Conservation (phyloP, 2,797 vertebrate species). For the Peromyscus melanophrys region DNA sequence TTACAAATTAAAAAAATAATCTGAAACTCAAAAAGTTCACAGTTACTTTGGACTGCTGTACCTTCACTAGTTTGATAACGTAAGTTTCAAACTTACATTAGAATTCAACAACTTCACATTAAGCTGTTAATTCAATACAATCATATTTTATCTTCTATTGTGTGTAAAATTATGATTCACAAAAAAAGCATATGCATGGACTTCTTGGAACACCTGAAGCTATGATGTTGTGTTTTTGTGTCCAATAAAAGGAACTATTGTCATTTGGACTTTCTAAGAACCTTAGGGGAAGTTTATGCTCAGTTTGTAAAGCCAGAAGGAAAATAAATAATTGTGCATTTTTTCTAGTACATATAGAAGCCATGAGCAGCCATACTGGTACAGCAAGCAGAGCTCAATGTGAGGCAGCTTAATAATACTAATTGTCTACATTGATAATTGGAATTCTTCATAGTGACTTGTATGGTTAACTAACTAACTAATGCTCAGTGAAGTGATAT, state of each 20-base stretch:
- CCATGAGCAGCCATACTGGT: background rate
- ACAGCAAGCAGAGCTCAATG: background rate
- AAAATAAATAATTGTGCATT: conserved; percentile 9
- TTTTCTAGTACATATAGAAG: background rate
- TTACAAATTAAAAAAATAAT: background rate
- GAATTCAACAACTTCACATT: background rate
- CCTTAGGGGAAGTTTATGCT: background rate
- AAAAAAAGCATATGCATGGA: conserved; percentile 1
- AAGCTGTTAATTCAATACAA: conserved; percentile 1
- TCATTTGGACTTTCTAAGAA: conserved; percentile 67
- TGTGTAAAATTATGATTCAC: background rate
- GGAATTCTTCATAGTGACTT: conserved; percentile 29
- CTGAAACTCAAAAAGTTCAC: background rate
- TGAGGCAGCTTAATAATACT: background rate
- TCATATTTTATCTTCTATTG: conserved; percentile 38
- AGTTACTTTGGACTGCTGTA: background rate
- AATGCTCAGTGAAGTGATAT: background rate
- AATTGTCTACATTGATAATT: background rate
- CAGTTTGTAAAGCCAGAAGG: conserved; percentile 56
- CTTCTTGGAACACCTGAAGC: conserved; percentile 39
- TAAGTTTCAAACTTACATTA: conserved; percentile 25
- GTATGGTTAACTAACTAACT: background rate
- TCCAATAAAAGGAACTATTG: conserved; percentile 8
- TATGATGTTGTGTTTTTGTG: background rate
- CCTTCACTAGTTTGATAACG: conserved; percentile 15